These are phyloP conservation scores for Paramisgurnus dabryanus DNA, from an alignment of 2,113 vertebrate species.

Conservation along the genomic window DNA sequence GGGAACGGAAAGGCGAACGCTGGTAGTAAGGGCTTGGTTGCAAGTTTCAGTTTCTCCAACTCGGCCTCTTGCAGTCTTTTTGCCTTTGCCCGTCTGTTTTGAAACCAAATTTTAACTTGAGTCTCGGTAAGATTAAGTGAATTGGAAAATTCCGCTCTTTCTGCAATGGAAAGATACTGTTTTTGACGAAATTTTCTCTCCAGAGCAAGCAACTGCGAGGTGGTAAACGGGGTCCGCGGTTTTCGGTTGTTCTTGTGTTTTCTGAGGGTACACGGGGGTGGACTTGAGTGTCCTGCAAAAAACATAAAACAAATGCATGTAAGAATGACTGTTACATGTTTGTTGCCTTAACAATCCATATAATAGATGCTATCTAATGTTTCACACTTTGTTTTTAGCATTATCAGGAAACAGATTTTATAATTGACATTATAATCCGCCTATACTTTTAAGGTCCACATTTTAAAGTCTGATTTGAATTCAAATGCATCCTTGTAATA, in stretches of 20 bases:
- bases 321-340: neutral
- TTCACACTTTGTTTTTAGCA: neutral
- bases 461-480: neutral
- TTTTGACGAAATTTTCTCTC: slow-evolving; percentile 74
- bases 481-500: too few relatives aligned
- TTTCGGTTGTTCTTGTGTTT: slow-evolving; percentile 76
- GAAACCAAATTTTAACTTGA: slow-evolving; percentile 77
- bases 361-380: neutral
- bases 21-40: slow-evolving; percentile 69
- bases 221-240: slow-evolving; percentile 72
- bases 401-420: neutral
- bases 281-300: slow-evolving; percentile 65
- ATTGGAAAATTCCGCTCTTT: slow-evolving; percentile 67
- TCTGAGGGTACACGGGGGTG: slow-evolving; percentile 58
- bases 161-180: slow-evolving; percentile 70
- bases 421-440: neutral
- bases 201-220: slow-evolving; percentile 69
- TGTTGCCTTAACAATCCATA: neutral
- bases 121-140: slow-evolving; percentile 73
- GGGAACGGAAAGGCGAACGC: slow-evolving; percentile 69
- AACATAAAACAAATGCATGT: neutral
- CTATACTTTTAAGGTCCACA: neutral
- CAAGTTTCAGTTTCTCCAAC: slow-evolving; percentile 71
- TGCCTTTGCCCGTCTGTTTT: slow-evolving; percentile 74
- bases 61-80: slow-evolving; percentile 74